These are phyloP conservation scores for Gadopsis marmoratus DNA, from an alignment of 2,797 vertebrate species.

Conservation along the genomic window DNA sequence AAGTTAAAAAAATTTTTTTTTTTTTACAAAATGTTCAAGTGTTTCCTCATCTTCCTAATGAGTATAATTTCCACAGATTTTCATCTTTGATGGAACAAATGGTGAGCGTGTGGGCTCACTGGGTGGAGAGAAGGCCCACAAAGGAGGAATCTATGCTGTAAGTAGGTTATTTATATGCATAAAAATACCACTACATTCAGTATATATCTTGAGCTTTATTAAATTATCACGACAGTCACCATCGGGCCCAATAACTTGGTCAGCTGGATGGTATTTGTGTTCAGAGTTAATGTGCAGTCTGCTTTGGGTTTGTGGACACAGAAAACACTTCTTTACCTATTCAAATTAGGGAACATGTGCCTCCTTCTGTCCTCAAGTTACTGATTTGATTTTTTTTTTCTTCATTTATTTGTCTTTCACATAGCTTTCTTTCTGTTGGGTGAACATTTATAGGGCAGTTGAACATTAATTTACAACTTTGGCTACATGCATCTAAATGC, in stretches of 20 bases:
- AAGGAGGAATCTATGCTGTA: slow-evolving; percentile 96
- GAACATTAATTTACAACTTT: background rate
- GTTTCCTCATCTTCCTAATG: background rate
- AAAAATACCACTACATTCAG: background rate
- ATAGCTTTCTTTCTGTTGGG: background rate
- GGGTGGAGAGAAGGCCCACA: slow-evolving; percentile 92
- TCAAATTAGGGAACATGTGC: slow-evolving; percentile 27
- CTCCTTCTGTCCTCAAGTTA: background rate
- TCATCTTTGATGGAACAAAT: slow-evolving; percentile 91
- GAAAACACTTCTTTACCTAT: slow-evolving; percentile 27
- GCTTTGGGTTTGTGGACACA: background rate
- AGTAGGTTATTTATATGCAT: slow-evolving; percentile 70
- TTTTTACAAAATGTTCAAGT: no score
- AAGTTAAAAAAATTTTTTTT: no score
- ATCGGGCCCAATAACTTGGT: background rate
- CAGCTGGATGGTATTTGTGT: background rate
- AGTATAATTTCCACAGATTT: slow-evolving; percentile 84
- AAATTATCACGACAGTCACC: background rate
- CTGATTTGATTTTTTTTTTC: background rate
- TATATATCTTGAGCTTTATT: background rate
- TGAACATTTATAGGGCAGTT: slow-evolving; percentile 7
- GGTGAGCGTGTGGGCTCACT: slow-evolving; percentile 86
- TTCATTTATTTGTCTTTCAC: background rate
- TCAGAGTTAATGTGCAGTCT: background rate
- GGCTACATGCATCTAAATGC: background rate